Base-by-base conservation (phyloP, 2,888 invertebrate genomes). In the Scrobipalpa atriplicella region DNA sequence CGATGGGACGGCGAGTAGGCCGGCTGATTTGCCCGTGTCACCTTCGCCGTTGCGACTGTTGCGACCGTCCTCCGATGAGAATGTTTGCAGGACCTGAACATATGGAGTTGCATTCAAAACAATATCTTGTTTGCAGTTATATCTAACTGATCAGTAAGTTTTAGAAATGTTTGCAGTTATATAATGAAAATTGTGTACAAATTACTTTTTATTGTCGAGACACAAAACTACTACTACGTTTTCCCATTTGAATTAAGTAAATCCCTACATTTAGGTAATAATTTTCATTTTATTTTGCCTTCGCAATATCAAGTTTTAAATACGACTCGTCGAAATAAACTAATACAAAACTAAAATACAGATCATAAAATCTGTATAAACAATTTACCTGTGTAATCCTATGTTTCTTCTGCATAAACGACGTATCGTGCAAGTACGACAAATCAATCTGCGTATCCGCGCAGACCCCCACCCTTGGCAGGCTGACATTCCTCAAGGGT, bases 401-500 rank as follows among this genome's bases (percentile, higher is more conserved):
- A 75, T 97, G 97, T 77, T 96, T 96, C 88, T 97, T 97, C 77
- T 96, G 96, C 80, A 97, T 91, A 68, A 96, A 95, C 16, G 95
- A 94, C 29, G 95, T 96, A 79, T 97, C 97, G 77, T 97, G 95
- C 52, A 97, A 86, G 81, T 97, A 97, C 71, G 97, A 97, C 70
- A 97, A 85, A 82, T 97, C 97, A 62, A 97, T 93, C 86, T 97
- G 96, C 62, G 96, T 95, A 74, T 97, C 97, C 0, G 97, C 94
- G 72, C 96, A 95, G 11, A 97, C 96, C 52, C 96, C 93, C 16
- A 97, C 96, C 64, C 97, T 90, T 0, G 97, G 97, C 73, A 99
- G 86, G 81, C 97, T 97, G 70, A 99, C 98, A 82, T 99, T 98
- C 82, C 97, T 96, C 76, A 99, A 87, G 73, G 98, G 98, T 74